Evolutionary conservation across 92 coral and sea anemone species (phyloP).

Genomic region (Plumapathes pennacea): DNA sequence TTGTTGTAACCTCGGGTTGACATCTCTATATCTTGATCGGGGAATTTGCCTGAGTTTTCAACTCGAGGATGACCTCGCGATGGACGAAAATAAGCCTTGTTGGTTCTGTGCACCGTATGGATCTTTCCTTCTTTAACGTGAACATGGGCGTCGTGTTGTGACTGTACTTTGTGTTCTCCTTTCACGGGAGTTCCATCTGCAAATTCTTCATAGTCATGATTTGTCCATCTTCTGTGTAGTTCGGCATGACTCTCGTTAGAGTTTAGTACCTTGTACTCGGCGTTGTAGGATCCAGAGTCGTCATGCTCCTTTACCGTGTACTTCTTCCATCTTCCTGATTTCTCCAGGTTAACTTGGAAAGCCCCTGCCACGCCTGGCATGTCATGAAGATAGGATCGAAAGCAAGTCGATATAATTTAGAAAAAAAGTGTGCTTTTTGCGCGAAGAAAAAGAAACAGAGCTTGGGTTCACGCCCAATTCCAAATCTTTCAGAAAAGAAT

Average conservation of each 20-base stretch:
- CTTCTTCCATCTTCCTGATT: constrained; percentile 9
- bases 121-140: constrained; percentile 55
- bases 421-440: no score
- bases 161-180: constrained; percentile 66
- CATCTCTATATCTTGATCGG: constrained; percentile 72
- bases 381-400: no score
- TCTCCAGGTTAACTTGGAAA: constrained; percentile 52
- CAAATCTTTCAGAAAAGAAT: no score
- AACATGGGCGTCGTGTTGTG: constrained; percentile 51
- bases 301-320: constrained; percentile 65
- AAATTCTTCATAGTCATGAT: constrained; percentile 62
- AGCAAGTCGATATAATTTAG: no score
- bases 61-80: constrained; percentile 61
- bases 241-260: constrained; percentile 55
- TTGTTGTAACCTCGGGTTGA: constrained; percentile 77
- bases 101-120: constrained; percentile 50
- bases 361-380: constrained; percentile 58
- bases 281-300: constrained; percentile 68
- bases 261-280: constrained; percentile 50
- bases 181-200: constrained; percentile 73
- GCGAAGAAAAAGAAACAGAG: no score
- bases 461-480: no score
- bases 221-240: constrained; percentile 70
- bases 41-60: constrained; percentile 51
- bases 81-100: constrained; percentile 42